Evolutionary conservation across 2,113 vertebrate species (phyloP).

Genomic region (Epinephelus moara): DNA sequence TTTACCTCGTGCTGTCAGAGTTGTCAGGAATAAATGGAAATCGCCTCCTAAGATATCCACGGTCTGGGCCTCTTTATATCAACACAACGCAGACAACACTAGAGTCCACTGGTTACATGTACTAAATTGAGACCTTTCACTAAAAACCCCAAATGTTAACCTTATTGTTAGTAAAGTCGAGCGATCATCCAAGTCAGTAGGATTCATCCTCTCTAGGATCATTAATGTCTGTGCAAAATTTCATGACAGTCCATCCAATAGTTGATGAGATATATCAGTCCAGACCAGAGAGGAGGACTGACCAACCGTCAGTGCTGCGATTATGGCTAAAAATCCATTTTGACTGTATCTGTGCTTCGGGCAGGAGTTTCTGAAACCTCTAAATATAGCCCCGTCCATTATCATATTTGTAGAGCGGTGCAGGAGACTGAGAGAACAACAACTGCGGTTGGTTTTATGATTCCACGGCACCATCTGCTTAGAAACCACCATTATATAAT

Average conservation of each 20-base stretch:
- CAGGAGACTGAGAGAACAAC: slow-evolving; percentile 53
- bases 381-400: slow-evolving; percentile 62
- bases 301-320: background rate
- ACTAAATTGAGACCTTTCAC: no score
- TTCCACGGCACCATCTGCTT: slow-evolving; percentile 68
- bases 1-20: no score
- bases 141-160: no score
- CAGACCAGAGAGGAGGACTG: background rate
- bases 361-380: slow-evolving; percentile 38
- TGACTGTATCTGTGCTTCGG: slow-evolving; percentile 9
- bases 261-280: slow-evolving; percentile 4
- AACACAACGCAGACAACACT: no score
- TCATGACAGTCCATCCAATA: background rate
- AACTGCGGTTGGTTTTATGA: slow-evolving; percentile 62
- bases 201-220: background rate
- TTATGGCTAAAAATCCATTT: slow-evolving; percentile 18
- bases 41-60: no score
- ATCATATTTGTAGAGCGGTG: slow-evolving; percentile 62
- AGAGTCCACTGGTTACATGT: no score
- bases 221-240: background rate
- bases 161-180: no score
- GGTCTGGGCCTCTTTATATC: no score
- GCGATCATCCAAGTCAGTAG: no score
- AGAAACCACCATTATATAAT: slow-evolving; percentile 71
- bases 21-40: no score